A percentile compares a stretch with the other conserved stretches of the same genome.
phyloP scores from a whole-genome alignment of 2,113 vertebrate genomes.

The Labeo rohita region DNA sequence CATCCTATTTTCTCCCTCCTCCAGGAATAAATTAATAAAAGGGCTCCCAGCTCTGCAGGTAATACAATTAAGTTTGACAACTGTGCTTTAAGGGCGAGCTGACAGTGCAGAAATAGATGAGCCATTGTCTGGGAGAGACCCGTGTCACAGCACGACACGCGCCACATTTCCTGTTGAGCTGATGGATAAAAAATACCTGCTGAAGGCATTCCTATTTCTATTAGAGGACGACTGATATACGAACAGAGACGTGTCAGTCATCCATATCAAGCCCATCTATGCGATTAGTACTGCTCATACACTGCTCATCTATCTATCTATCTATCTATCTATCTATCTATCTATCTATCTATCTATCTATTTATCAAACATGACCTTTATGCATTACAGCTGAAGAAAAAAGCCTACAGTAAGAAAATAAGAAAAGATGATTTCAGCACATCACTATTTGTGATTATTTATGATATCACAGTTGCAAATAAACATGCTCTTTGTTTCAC shows the following conservation, averaged over 20 bases:
- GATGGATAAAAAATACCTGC: slow-evolving; percentile 50
- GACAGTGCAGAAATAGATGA: slow-evolving; percentile 70
- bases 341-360: background rate
- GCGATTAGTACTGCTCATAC: slow-evolving; percentile 60
- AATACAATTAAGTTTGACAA: slow-evolving; percentile 78
- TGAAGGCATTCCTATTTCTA: slow-evolving; percentile 65
- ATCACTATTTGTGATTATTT: background rate
- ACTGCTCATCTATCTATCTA: background rate
- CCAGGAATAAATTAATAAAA: slow-evolving; percentile 73
- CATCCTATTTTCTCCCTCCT: slow-evolving; percentile 42
- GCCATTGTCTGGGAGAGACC: slow-evolving; percentile 70
- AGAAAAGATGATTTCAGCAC: too few species aligned
- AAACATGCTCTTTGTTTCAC: background rate
- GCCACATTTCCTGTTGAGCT: slow-evolving; percentile 34
- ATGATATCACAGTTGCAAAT: background rate
- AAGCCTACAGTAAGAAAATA: too few species aligned
- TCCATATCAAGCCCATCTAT: slow-evolving; percentile 49
- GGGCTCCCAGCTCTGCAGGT: slow-evolving; percentile 68
- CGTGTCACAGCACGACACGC: slow-evolving; percentile 39
- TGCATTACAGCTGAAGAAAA: too few species aligned
- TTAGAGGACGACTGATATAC: slow-evolving; percentile 61
- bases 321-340: background rate
- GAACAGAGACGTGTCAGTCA: slow-evolving; percentile 68
- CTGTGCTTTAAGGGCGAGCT: slow-evolving; percentile 71
- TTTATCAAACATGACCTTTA: background rate